Evolutionary conservation across 2,888 invertebrate genomes (phyloP), one percentile per base, ranked within the genome.

Genomic region (Acleris literana): DNA sequence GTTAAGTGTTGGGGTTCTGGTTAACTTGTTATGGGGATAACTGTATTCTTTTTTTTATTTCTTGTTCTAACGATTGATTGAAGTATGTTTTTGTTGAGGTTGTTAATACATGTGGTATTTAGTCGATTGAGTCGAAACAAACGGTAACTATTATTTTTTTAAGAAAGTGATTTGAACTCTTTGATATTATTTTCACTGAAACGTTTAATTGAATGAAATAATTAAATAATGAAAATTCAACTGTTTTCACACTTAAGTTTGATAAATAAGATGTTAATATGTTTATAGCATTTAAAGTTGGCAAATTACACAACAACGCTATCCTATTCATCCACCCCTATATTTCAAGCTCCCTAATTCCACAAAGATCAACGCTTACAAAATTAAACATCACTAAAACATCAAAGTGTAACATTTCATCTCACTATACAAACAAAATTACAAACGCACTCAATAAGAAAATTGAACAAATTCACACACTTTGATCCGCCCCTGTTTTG

Each of bases 401-500:
- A 65, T 65, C 55, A 65, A 65, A 65, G 60, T 39, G 29, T 29
- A 52, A 25, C 25, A 33, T 56, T 46, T 59, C 39, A 51, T 60
- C 51, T 56, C 55, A 49, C 60, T 39, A 44, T 61, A 55, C 44
- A 61, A 59, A 61, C 51, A 56, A 61, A 65, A 55, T 65, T 55
- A 56, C 51, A 65, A 51, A 65, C 49, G 55, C 65, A 65, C 56
- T 56, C 65, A 56, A 61, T 65, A 60, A 61, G 65, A 61, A 65
- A 65, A 65, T 61, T 61, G 55, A 65, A 65, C 60, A 61, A 65
- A 61, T 61, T 65, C 65, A 62, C 65, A 52, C 57, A 46, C 66
- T 66, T 66, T 66, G 66, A 66, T 66, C 66, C 52, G 53, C 65
- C 61, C 65, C 51, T 57, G 66, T 62, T 62, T 66, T 56, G 55